phyloP scores from a whole-genome alignment of 2,113 vertebrate genomes.

The Platanista minor region DNA sequence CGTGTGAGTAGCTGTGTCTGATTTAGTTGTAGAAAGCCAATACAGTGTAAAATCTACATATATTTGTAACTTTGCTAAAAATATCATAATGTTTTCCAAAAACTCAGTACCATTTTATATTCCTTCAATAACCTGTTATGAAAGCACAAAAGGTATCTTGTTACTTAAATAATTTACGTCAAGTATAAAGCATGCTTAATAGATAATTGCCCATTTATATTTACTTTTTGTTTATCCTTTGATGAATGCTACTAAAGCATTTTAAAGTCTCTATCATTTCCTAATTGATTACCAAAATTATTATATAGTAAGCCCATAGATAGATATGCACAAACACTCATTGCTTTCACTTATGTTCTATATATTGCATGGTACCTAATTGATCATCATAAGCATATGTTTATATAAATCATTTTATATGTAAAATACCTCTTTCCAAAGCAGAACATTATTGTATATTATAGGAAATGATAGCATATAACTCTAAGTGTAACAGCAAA shows the following conservation, averaged over 20 bases:
- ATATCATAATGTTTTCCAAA: neutral
- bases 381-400: neutral
- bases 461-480: neutral
- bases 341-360: neutral
- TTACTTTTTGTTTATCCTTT: neutral
- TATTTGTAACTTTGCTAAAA: neutral
- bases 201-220: neutral
- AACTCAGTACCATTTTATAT: neutral
- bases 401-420: neutral
- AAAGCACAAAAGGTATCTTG: neutral
- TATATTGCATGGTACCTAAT: neutral
- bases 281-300: conserved; percentile 3
- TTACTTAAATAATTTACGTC: neutral
- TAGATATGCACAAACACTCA: neutral
- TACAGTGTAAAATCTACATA: neutral
- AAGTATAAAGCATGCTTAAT: neutral
- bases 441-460: neutral
- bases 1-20: neutral
- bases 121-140: neutral
- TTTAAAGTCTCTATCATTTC: neutral
- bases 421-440: neutral
- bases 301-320: neutral
- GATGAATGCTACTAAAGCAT: neutral
- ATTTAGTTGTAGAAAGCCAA: neutral
- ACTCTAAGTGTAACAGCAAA: neutral